A percentile compares a stretch with the other conserved stretches of the same genome.
Conservation (phyloP, 2,113 vertebrate species). For the Calidris pugnax region DNA sequence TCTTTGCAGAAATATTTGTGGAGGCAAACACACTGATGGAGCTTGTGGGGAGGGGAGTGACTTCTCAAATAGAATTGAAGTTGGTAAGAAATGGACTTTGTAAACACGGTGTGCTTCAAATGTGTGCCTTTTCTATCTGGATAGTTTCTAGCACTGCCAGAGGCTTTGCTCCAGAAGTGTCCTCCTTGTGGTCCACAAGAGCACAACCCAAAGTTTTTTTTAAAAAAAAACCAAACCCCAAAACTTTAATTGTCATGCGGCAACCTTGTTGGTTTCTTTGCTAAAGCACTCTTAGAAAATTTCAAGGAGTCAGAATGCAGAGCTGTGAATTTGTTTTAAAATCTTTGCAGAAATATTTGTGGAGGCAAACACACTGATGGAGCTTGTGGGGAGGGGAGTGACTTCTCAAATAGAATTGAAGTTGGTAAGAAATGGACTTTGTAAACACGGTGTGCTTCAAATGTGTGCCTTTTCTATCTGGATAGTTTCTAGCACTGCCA, state of each 20-base stretch:
- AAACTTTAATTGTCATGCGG: neutral
- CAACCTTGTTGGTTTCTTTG: neutral
- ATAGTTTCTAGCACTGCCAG: neutral
- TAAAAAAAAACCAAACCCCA: no score
- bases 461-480: neutral
- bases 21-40: neutral
- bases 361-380: neutral
- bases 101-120: neutral
- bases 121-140: neutral
- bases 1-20: neutral
- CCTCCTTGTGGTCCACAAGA: neutral
- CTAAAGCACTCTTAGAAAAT: neutral
- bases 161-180: neutral
- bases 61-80: neutral
- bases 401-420: neutral
- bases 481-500: neutral
- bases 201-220: neutral
- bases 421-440: neutral
- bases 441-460: neutral
- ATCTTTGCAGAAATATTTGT: neutral
- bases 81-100: neutral
- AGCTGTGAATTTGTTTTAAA: neutral
- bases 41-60: accelerated
- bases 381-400: accelerated
- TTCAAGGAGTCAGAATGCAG: neutral